Evolutionary conservation across 2,888 invertebrate species (phyloP).

Genomic region (Drosophila nr. perissopoda): DNA sequence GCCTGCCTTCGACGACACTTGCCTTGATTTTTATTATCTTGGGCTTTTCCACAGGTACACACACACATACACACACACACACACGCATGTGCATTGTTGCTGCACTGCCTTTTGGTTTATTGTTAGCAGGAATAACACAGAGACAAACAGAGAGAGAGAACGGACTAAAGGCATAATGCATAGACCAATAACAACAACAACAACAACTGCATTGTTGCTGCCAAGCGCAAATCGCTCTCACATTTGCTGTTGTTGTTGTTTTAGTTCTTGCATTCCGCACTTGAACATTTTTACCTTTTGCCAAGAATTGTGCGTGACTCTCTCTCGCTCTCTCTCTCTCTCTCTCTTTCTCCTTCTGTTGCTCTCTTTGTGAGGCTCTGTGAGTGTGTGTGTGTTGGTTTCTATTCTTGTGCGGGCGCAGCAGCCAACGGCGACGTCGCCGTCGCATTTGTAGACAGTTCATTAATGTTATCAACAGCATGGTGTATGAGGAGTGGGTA

Average conservation of each 20-base stretch:
- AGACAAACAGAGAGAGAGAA: conserved; percentile 14
- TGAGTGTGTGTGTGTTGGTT: conserved; percentile 45
- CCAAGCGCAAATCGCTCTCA: conserved; percentile 8
- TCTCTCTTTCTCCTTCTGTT: conserved; percentile 6
- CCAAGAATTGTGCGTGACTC: conserved; percentile 59
- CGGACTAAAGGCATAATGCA: conserved; percentile 35
- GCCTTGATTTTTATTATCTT: conserved; percentile 78
- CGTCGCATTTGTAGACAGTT: conserved; percentile 71
- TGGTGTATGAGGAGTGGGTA: conserved; percentile 46
- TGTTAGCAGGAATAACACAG: conserved; percentile 63
- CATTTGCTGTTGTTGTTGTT: conserved; percentile 10
- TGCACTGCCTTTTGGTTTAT: conserved; percentile 72
- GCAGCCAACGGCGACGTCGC: conserved; percentile 26
- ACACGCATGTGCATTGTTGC: conserved; percentile 36
- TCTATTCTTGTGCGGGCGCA: conserved; percentile 76
- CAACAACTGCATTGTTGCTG: conserved; percentile 35
- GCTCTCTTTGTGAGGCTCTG: conserved; percentile 3
- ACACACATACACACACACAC: conserved; percentile 15
- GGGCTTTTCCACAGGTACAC: conserved; percentile 47
- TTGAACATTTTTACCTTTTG: conserved; percentile 55
- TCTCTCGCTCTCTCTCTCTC: conserved; percentile 34
- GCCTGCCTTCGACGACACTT: conserved; percentile 65
- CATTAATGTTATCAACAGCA: conserved; percentile 76
- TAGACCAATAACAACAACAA: conserved; percentile 33
- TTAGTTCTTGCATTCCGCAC: conserved; percentile 46